Percentiles rank a stretch among this genome's conserved stretches.
Conservation (phyloP, 2,797 vertebrate genomes). For the Pseudochirops corinnae region DNA sequence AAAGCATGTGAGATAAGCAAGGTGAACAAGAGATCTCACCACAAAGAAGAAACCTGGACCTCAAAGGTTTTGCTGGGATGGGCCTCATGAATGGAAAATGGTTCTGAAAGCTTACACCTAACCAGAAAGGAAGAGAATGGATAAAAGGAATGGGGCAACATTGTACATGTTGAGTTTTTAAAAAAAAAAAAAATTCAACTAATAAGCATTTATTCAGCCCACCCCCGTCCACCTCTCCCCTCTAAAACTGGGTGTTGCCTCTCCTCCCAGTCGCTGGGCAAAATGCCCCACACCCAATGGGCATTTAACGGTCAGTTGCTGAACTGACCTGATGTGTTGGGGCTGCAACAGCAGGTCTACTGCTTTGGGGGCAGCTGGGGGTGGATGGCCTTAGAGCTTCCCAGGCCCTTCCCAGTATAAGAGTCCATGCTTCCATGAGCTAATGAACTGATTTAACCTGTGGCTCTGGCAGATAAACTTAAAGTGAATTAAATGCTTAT, state of each 20-base stretch:
- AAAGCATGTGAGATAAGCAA: background rate
- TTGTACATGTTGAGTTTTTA: too few species aligned
- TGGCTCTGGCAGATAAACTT: background rate
- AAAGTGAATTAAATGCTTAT: background rate
- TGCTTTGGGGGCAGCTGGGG: background rate
- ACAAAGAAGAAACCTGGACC: background rate
- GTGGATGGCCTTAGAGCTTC: background rate
- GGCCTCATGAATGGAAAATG: background rate
- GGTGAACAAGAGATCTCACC: background rate
- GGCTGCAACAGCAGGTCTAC: background rate
- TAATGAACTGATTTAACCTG: background rate
- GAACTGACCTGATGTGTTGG: background rate
- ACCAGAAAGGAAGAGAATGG: background rate
- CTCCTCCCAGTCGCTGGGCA: background rate
- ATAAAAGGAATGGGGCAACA: too few species aligned
- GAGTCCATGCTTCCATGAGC: background rate
- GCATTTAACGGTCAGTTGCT: background rate
- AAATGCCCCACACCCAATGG: too few species aligned
- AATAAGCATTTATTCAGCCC: background rate
- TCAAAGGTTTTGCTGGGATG: background rate
- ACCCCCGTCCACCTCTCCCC: rapidly evolving
- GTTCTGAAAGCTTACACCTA: background rate
- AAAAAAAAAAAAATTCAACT: background rate
- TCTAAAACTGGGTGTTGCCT: background rate
- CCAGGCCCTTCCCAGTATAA: background rate